phyloP scores from a whole-genome alignment of 2,797 vertebrate genomes.

The Cirrhinus mrigala region DNA sequence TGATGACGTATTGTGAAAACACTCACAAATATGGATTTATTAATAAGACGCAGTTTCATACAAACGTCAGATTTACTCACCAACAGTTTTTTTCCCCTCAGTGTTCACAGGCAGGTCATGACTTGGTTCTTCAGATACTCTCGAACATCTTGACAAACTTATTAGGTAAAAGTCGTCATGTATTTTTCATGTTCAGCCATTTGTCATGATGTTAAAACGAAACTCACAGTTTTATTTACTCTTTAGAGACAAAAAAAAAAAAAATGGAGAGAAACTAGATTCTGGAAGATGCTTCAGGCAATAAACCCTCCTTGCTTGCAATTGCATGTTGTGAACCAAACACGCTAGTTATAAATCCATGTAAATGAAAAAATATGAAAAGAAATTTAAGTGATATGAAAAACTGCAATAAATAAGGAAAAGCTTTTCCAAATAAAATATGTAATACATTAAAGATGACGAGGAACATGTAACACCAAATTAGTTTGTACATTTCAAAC shows the following conservation, averaged over 20 bases:
- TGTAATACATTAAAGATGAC: constrained; percentile 15
- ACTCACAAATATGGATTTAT: neutral
- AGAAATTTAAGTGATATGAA: neutral
- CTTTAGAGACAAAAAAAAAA: constrained; percentile 10
- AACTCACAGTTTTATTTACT: constrained; percentile 2
- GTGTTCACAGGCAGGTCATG: neutral
- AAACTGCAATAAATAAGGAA: constrained; percentile 12
- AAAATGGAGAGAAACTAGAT: neutral
- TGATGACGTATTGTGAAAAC: too few relatives aligned
- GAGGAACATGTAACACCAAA: neutral
- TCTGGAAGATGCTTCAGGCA: constrained; percentile 28
- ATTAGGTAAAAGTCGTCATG: neutral
- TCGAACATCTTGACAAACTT: neutral
- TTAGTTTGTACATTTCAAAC: constrained; percentile 22
- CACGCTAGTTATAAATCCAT: neutral
- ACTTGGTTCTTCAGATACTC: neutral
- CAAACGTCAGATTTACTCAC: neutral
- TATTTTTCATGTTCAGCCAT: constrained; percentile 1
- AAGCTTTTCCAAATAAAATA: constrained; percentile 1
- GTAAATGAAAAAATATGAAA: neutral
- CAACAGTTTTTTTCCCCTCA: neutral
- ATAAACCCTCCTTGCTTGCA: neutral
- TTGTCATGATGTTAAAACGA: neutral
- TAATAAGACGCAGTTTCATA: neutral
- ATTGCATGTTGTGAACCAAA: neutral